Conservation (phyloP, 2,888 invertebrate species). For the Fissipunctia ypsillon region DNA sequence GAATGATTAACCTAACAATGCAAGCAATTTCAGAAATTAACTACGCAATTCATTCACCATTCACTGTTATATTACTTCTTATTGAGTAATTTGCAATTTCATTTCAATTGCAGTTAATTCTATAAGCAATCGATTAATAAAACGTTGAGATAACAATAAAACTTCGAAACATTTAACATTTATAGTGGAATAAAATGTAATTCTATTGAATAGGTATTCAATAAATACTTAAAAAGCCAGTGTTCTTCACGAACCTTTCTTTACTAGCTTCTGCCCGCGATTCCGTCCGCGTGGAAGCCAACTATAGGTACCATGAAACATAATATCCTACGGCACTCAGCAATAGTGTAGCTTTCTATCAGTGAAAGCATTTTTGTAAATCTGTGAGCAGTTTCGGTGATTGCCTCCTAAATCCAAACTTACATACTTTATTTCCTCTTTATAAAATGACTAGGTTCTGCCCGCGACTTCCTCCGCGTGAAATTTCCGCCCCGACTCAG, state of each 20-base stretch:
- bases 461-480: too few relatives aligned
- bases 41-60: background rate
- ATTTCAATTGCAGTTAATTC: slow-evolving; percentile 12
- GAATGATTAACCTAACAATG: slow-evolving; percentile 15
- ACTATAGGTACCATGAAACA: too few relatives aligned
- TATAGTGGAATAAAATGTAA: slow-evolving; percentile 3
- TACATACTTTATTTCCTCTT: too few relatives aligned
- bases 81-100: slow-evolving; percentile 7
- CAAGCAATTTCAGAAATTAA: slow-evolving; percentile 5
- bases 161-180: background rate
- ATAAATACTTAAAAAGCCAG: background rate
- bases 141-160: slow-evolving; percentile 9
- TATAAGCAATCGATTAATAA: background rate
- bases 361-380: too few relatives aligned
- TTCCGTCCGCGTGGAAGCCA: too few relatives aligned
- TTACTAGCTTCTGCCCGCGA: background rate
- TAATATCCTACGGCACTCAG: too few relatives aligned
- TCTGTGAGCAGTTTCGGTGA: too few relatives aligned
- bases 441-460: too few relatives aligned
- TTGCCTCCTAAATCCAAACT: too few relatives aligned
- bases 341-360: too few relatives aligned
- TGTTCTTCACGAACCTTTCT: background rate
- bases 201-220: background rate
- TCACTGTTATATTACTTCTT: slow-evolving; percentile 1
- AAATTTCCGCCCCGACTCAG: too few relatives aligned